Evolutionary conservation across 2,797 vertebrate genomes (phyloP).

Genomic region (Sylvilagus floridanus): DNA sequence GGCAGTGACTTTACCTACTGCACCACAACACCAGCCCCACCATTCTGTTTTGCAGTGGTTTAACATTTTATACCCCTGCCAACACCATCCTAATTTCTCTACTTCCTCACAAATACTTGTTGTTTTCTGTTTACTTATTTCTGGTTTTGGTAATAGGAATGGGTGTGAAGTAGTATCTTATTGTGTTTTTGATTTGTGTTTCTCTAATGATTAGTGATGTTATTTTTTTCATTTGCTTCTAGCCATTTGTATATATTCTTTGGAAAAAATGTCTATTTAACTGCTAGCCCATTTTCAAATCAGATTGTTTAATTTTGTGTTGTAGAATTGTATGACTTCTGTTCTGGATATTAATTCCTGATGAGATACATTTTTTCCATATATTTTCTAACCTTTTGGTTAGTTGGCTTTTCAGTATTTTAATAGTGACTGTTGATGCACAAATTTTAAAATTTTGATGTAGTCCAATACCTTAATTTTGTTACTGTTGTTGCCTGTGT

Average conservation of each 20-base stretch:
- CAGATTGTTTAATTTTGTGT: neutral
- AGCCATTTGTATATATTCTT: neutral
- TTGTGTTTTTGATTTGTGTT: neutral
- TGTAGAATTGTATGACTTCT: neutral
- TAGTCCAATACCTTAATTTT: neutral
- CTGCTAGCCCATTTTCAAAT: slow-evolving; percentile 6
- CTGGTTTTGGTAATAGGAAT: neutral
- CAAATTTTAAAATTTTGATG: slow-evolving; percentile 1
- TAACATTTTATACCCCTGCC: neutral
- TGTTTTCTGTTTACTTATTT: neutral
- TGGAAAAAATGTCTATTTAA: neutral
- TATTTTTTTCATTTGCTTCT: neutral
- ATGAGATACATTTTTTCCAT: neutral
- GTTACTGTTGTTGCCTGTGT: neutral
- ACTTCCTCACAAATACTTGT: neutral
- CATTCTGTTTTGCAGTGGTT: neutral
- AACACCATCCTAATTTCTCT: neutral
- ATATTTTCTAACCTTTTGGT: neutral
- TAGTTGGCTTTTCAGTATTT: neutral
- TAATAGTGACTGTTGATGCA: neutral
- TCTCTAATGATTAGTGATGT: slow-evolving; percentile 1
- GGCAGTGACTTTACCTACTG: too few species aligned
- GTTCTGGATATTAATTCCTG: neutral
- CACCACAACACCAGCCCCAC: too few species aligned
- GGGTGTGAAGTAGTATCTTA: neutral